Evolutionary conservation across 2,797 vertebrate genomes (phyloP), one percentile per base, ranked within the genome.

Genomic region (Schizopygopsis pylzovi): DNA sequence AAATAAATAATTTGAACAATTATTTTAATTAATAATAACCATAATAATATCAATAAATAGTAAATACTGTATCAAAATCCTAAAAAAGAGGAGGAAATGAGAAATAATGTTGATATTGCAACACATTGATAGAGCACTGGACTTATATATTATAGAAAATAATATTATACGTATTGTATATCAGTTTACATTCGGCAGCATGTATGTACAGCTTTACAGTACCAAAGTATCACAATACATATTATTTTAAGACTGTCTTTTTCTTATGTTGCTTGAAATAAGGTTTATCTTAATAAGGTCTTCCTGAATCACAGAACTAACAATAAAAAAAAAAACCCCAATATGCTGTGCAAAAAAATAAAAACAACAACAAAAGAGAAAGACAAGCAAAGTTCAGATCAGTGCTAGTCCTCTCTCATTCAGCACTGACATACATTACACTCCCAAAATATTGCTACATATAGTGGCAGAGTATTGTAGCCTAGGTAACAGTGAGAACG

Each of bases 31-130:
- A 63, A 10, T 80, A 80, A 80, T 80, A 63, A 71, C 28, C 33
- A 63, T 28, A 63, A 18, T 67, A 65, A 63, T 85, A 79, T 70
- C 4, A 85, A 95, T 96, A 96, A 96, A 96, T 96, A 96, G 90
- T 92, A 94, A 95, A 95, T 95, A 96, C 94, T 95, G 92, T 95
- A 93, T 94, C 93, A 96, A 94, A 92, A 94, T 94, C 94, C 90
- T 94, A 94, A 85, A 81, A 83, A 76, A 70, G 45, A 54, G n/a
- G 15, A 77, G 39, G 39, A 39, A 72, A 72, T 28, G 25, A 59
- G 92, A 85, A 91, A 90, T 89, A 85, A 87, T 86, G 85, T 89
- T 88, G 84, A 89, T 94, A 94, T 90, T 90, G 91, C 91, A 90
- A 92, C 90, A 89, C 70, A 95, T 90, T 87, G 73, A 92, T 92